Percentiles rank a stretch among this genome's conserved stretches.
These are phyloP conservation scores for Phyllostomus discolor DNA, from an alignment of 2,113 vertebrate species.

Conservation along the genomic window DNA sequence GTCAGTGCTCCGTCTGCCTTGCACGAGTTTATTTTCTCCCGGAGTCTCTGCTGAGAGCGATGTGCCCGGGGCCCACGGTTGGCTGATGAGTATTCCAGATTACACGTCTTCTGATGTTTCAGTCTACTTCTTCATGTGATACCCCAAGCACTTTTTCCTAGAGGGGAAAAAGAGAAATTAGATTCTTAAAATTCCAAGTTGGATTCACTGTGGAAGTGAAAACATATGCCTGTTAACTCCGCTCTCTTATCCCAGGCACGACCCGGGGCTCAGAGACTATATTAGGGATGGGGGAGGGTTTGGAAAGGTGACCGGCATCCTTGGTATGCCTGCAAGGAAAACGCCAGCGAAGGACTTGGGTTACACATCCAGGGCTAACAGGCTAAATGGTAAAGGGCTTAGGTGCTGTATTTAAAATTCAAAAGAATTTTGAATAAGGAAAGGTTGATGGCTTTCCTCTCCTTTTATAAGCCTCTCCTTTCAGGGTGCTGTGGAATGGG, in stretches of 20 bases:
- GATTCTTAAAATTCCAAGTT: constrained; percentile 32
- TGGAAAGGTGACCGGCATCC: neutral
- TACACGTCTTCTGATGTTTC: neutral
- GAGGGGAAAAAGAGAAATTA: constrained; percentile 17
- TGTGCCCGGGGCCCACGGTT: neutral
- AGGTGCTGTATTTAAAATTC: neutral
- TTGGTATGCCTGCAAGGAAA: neutral
- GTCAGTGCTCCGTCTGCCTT: neutral
- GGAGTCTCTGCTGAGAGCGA: neutral
- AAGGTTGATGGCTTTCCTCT: neutral
- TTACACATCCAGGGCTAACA: neutral
- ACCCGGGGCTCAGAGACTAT: neutral
- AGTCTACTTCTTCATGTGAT: constrained; percentile 76
- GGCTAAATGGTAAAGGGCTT: neutral
- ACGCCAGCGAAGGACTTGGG: neutral
- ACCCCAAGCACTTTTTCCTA: constrained; percentile 75
- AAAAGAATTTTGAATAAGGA: neutral
- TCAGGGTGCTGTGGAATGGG: neutral
- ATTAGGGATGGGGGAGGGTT: neutral
- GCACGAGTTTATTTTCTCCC: neutral
- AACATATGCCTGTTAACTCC: constrained; percentile 30
- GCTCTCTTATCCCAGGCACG: neutral
- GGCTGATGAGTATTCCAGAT: neutral
- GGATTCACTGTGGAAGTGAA: neutral
- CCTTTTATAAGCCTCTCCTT: neutral